Base-by-base conservation (phyloP, 1,140 invertebrate species). In the Telenomus remus region DNA sequence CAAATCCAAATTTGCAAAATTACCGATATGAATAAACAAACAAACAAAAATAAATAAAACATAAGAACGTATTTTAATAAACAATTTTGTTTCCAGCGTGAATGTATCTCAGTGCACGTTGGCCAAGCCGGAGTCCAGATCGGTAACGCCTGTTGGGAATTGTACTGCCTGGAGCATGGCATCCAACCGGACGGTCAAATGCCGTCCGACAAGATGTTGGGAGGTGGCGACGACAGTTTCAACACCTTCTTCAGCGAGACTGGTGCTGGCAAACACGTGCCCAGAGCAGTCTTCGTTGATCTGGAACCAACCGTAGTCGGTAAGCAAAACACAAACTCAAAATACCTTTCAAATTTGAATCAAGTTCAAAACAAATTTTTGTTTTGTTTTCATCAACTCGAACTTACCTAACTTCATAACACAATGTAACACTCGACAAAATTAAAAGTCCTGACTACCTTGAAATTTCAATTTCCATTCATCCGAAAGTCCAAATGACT, bases 81-180 rank as follows among this genome's bases (percentile, higher is more conserved):
- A n/a, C n/a, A n/a, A n/a, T 27, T 27, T 27, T 3, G 2, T 27
- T 74, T 84, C 85, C 12, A 91, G 91, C 90, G 92, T 85, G 92
- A 93, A 84, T 92, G 92, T 78, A 91, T 93, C 73, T 92, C 91
- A 46, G 87, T 93, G 73, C 92, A 93, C 81, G 88, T 92, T 72
- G 92, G 92, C 3, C 92, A 93, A 82, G 93, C 91, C 43, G 92
- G 92, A 71, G 91, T 91, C 50, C 92, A 93, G 82, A 93, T 93
- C 72, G 92, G 92, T 53, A 94, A 94, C 83, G 92, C 93, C 77
- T 94, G 93, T 87, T 95, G 94, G 94, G 94, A 94, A 80, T 84
- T 94, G 0, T 95, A 93, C 82, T 91, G 92, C 80, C 86, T 93
- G 63, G 93, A 97, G 87, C 96, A 97, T 90, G 95, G 95, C 63